These are phyloP conservation scores for Hemaris fuciformis DNA, from an alignment of 2,888 invertebrate species.

Conservation along the genomic window DNA sequence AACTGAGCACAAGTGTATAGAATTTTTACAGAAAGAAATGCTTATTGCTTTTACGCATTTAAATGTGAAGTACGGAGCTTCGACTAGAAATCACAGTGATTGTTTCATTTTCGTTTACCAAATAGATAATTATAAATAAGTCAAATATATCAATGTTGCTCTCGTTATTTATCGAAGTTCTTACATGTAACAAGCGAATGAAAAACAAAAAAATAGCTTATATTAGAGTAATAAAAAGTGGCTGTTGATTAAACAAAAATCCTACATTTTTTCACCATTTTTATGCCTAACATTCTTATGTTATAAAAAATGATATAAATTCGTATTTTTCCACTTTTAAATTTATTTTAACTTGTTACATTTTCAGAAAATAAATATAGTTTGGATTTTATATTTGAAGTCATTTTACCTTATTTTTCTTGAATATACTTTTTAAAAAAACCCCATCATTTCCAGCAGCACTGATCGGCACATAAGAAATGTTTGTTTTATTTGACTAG, in stretches of 20 bases:
- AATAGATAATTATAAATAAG: neutral
- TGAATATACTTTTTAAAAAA: neutral
- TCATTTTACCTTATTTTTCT: no score
- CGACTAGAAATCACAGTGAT: slow-evolving; percentile 74
- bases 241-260: no score
- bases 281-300: no score
- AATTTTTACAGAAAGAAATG: slow-evolving; percentile 63
- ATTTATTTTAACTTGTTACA: no score
- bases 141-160: neutral
- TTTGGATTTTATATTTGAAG: no score
- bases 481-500: neutral
- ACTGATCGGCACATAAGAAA: neutral
- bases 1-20: neutral
- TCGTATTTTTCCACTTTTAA: no score
- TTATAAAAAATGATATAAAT: no score
- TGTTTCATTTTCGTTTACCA: slow-evolving; percentile 33
- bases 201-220: no score
- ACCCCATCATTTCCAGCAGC: neutral
- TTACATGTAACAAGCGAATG: no score
- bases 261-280: no score
- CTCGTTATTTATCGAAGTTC: neutral
- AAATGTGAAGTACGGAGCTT: slow-evolving; percentile 53
- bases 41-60: slow-evolving; percentile 55
- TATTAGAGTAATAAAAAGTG: no score
- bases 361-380: no score